These are phyloP conservation scores for Silurus lanzhouensis DNA, from an alignment of 2,797 vertebrate genomes.

Conservation along the genomic window DNA sequence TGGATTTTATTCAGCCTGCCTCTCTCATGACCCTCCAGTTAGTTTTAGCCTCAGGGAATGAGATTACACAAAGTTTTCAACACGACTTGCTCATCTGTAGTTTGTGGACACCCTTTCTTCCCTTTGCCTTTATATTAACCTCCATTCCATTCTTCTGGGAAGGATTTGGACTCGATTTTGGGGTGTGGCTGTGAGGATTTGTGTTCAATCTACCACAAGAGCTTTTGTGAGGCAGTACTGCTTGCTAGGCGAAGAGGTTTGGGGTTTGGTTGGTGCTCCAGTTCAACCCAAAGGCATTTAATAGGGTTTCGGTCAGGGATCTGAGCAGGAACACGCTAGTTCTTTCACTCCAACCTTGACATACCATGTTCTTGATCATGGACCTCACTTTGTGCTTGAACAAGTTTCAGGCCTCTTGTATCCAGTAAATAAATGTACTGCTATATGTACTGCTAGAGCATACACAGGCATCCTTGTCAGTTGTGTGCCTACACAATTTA, in stretches of 20 bases:
- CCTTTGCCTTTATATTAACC: not conserved
- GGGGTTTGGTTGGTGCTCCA: not conserved
- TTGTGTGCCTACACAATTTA: too few species aligned
- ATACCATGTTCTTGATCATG: not conserved
- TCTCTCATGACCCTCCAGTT: not conserved
- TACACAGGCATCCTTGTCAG: not conserved
- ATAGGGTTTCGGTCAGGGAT: not conserved
- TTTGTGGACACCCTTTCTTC: not conserved
- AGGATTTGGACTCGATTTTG: not conserved
- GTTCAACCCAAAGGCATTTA: not conserved
- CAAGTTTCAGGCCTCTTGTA: not conserved
- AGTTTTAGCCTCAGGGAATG: not conserved
- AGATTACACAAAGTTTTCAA: not conserved
- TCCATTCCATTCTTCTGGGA: not conserved
- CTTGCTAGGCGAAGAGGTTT: not conserved
- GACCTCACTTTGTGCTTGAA: not conserved
- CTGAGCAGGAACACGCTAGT: not conserved
- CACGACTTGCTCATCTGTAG: not conserved
- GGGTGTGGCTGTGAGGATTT: not conserved
- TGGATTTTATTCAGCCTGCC: slow-evolving; percentile 4
- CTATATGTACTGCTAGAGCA: not conserved
- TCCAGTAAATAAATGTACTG: not conserved
- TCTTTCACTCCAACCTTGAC: not conserved
- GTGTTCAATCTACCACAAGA: not conserved
- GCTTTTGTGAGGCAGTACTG: not conserved